Base-by-base conservation (phyloP, 2,888 invertebrate species). In the Drosophila subquinaria region DNA sequence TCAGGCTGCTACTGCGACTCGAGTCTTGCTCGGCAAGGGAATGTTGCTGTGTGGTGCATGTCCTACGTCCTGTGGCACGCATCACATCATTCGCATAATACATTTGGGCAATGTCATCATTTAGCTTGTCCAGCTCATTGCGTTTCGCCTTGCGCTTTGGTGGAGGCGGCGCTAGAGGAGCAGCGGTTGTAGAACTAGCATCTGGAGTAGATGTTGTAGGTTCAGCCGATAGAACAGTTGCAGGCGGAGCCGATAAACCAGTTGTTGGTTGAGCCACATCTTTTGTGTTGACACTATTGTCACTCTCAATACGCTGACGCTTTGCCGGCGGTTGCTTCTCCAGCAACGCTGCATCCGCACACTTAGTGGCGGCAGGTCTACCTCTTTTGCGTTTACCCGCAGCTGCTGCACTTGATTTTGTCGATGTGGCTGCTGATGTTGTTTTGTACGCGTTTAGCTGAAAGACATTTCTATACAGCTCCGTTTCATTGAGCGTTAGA, bases 41-140 rank as follows among this genome's bases (percentile, higher is more conserved):
- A 40, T 9, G 38, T 1, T 35, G 90, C n/a, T 94, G 79, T 11
- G 45, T 6, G 35, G 94, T 93, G 68, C 95, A 95, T 91, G 94
- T 93, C 9, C 95, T 91, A 71, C 94, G 93, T 0, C 95, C 95
- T 0, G 94, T 94, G 1, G 95, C 94, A 0, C 94, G 94, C 30
- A 95, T 90, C 1, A 95, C 95, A 1, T 92, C 93, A 53, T 95
- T 93, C 53, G 94, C 93, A 50, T 95, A 95, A 73, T 95, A 95
- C 94, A 95, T 95, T 50, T 95, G 94, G 17, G 95, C 94, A 55
- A 95, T 94, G 76, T 95, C 95, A 45, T 94, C 95, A 75, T 95
- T 95, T 0, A 95, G 90, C 81, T 94, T 93, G 69, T 95, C 95
- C 36, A 95, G 81, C 72, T 95, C 95, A 66, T 74, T 90, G 4